phyloP scores from a whole-genome alignment of 2,888 invertebrate species.

The Meiosimyza platycephala region DNA sequence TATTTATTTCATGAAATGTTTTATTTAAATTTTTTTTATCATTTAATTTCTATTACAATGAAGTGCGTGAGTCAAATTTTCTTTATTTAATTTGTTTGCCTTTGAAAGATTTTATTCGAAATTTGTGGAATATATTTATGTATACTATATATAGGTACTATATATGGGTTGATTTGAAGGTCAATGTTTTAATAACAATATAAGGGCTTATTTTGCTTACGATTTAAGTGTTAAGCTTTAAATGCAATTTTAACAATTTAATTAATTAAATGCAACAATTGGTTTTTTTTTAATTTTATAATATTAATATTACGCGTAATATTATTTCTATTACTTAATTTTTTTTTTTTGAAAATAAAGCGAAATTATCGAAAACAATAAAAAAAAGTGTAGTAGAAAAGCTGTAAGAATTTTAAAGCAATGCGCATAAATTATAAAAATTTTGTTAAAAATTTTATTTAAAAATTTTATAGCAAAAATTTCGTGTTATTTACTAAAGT shows the following conservation, averaged over 20 bases:
- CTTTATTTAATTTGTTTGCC: slow-evolving; percentile 37
- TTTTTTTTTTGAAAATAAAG: slow-evolving; percentile 8
- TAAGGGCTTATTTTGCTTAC: slow-evolving; percentile 12
- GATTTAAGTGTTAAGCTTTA: slow-evolving; percentile 33
- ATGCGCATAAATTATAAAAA: no score
- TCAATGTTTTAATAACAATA: slow-evolving; percentile 26
- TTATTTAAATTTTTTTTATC: slow-evolving; percentile 35
- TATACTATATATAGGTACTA: slow-evolving; percentile 2
- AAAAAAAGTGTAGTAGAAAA: no score
- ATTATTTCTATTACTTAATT: slow-evolving; percentile 12
- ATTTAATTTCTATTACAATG: slow-evolving; percentile 33
- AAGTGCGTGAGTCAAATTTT: slow-evolving; percentile 29
- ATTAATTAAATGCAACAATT: slow-evolving; percentile 42
- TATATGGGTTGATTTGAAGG: neutral
- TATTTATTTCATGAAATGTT: slow-evolving; percentile 39
- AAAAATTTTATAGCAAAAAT: neutral
- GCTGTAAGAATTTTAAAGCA: no score
- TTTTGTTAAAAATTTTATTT: no score
- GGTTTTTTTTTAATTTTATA: slow-evolving; percentile 17
- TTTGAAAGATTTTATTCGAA: slow-evolving; percentile 40
- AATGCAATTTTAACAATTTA: slow-evolving; percentile 48
- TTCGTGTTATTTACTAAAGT: neutral
- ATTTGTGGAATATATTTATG: slow-evolving; percentile 26
- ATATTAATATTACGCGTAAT: slow-evolving; percentile 6
- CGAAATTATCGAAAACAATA: no score